phyloP scores from a whole-genome alignment of 2,888 invertebrate species.

The Phengaris alcon region DNA sequence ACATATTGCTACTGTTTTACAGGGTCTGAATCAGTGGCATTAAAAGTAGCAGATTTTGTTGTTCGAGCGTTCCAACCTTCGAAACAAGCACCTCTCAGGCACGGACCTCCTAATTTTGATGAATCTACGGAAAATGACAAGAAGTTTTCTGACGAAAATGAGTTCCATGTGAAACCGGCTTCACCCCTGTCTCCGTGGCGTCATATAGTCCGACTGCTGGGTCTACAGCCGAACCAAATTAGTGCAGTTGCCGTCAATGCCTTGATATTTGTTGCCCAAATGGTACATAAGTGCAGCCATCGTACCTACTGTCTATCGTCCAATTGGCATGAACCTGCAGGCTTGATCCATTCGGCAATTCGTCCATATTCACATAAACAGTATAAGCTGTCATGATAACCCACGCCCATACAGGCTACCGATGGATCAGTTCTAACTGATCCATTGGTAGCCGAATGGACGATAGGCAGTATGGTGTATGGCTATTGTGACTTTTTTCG shows the following conservation, averaged over 20 bases:
- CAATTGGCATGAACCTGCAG: no score
- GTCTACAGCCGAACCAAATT: slow-evolving; percentile 86
- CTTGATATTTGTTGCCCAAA: slow-evolving; percentile 89
- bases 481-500: no score
- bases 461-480: no score
- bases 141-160: slow-evolving; percentile 46
- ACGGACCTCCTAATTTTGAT: slow-evolving; percentile 44
- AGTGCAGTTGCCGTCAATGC: slow-evolving; percentile 91
- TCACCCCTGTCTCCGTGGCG: slow-evolving; percentile 66
- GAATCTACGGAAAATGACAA: slow-evolving; percentile 45
- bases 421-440: no score
- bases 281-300: slow-evolving; percentile 75
- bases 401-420: no score
- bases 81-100: slow-evolving; percentile 43
- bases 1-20: slow-evolving; percentile 38
- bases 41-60: slow-evolving; percentile 72
- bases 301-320: no score
- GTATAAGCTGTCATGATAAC: no score
- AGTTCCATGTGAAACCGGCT: slow-evolving; percentile 63
- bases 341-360: no score
- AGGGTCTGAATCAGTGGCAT: slow-evolving; percentile 70
- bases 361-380: no score
- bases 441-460: no score
- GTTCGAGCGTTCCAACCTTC: slow-evolving; percentile 64
- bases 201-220: slow-evolving; percentile 83